Evolutionary conservation across 2,113 vertebrate genomes (phyloP), one percentile per base, ranked within the genome.

Genomic region (Paralichthys olivaceus): DNA sequence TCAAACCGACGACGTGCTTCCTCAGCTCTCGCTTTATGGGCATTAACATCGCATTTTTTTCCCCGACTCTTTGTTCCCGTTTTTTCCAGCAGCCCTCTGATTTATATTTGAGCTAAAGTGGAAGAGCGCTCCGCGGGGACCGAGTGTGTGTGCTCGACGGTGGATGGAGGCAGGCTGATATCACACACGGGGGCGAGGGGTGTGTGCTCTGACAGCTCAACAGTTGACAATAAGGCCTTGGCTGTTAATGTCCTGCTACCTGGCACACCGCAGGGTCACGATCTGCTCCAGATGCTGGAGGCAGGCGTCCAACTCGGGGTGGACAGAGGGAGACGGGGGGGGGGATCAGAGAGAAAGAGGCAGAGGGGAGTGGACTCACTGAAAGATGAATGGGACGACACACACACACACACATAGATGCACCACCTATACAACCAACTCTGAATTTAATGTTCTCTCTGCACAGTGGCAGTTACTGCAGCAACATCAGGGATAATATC

Each of bases 211-310:
- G 80, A 92, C 89, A 91, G 85, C 90, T 88, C 88, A 89, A 87
- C 86, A 85, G 84, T 73, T 82, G 83, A 91, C 90, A 88, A 90
- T 90, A 87, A 87, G 87, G 85, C 81, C 79, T 89, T 78, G 77
- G 87, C 80, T 92, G 85, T 87, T 89, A 87, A 89, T 84, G 89
- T 88, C 81, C 87, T 83, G 81, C 80, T 90, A 82, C 81, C 81
- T 90, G 90, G 89, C 85, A 81, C 62, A 54, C 77, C 77, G 77
- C 86, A 75, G 80, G 78, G 83, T 87, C 80, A 45, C 89, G 88
- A 81, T 81, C 81, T 89, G 87, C 84, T 89, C 81, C 89, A 91
- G 86, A 89, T 91, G 89, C 86, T 87, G 68, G 86, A 82, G 88
- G 89, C 90, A 79, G 74, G 63, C 77, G 3, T 84, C 89, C 90